phyloP scores from a whole-genome alignment of 2,888 invertebrate genomes.

The Sphaeridia pumilis region DNA sequence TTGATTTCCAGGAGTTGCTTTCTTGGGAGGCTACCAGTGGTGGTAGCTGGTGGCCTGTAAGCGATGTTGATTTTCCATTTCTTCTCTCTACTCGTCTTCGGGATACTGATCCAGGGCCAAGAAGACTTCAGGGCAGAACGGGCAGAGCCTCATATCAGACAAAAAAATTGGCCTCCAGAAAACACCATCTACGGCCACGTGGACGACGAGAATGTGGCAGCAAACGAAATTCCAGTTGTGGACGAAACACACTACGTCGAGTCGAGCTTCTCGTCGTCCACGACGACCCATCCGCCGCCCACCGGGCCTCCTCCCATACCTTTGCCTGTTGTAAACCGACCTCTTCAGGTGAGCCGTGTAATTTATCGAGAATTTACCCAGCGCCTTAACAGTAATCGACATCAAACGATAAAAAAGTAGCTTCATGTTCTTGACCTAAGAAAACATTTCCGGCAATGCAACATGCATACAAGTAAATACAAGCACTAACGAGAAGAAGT shows the following conservation, averaged over 20 bases:
- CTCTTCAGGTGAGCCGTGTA: constrained; percentile 28
- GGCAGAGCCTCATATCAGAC: constrained; percentile 18
- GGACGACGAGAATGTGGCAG: constrained; percentile 21
- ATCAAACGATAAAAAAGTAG: neutral
- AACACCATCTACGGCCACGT: constrained; percentile 4
- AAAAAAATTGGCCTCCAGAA: constrained; percentile 15
- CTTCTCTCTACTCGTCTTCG: constrained; percentile 18
- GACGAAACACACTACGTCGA: constrained; percentile 2
- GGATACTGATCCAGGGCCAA: constrained; percentile 15
- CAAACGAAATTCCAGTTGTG: constrained; percentile 21
- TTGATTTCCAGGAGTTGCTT: no score
- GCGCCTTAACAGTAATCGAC: no score
- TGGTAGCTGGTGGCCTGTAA: no score
- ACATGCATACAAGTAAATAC: neutral
- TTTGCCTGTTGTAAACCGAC: constrained; percentile 26
- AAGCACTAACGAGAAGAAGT: no score
- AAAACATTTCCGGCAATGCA: neutral
- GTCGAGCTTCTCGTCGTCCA: constrained; percentile 1
- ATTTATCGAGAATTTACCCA: no score
- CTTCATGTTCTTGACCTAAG: neutral
- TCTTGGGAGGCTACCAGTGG: no score
- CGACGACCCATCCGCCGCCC: constrained; percentile 5
- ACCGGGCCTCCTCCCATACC: constrained; percentile 11
- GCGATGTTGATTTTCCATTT: constrained; percentile 17
- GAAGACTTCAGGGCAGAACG: constrained; percentile 16